phyloP scores from a whole-genome alignment of 2,888 invertebrate species.

The Calliphora vomitoria region DNA sequence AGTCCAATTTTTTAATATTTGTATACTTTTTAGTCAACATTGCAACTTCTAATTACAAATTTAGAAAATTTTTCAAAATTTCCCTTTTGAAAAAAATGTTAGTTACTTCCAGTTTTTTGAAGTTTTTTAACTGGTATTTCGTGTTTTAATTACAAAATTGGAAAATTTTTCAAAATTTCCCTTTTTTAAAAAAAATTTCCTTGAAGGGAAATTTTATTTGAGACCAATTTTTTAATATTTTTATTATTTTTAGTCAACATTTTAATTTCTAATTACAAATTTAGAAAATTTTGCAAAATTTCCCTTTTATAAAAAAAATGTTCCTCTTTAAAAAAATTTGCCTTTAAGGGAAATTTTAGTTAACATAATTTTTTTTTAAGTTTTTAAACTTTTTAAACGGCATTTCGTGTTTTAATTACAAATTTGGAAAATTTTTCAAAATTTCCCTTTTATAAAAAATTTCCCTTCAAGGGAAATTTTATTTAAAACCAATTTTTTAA shows the following conservation, averaged over 20 bases:
- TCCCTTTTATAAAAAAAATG: constrained; percentile 1
- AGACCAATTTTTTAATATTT: not conserved
- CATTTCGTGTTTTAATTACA: not conserved
- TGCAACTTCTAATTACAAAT: not conserved
- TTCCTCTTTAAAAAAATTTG: too few species aligned
- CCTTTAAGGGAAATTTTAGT: not conserved
- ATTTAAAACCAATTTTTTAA: not conserved
- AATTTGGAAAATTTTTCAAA: not conserved
- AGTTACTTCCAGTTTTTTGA: too few species aligned
- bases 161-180: not conserved
- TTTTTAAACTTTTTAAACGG: too few species aligned
- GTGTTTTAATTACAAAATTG: too few species aligned
- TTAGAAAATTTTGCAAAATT: not conserved
- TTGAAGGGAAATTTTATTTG: not conserved
- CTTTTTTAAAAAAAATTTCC: not conserved
- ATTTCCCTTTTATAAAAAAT: not conserved
- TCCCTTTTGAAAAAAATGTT: too few species aligned
- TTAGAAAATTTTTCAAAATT: not conserved
- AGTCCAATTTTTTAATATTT: not conserved
- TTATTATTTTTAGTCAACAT: not conserved
- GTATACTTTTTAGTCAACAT: not conserved
- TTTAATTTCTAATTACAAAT: not conserved
- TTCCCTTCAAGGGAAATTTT: not conserved
- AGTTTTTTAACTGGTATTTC: too few species aligned
- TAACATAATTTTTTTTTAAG: too few species aligned